Conservation (phyloP, 2,888 invertebrate species). For the Cheilosia impressa region DNA sequence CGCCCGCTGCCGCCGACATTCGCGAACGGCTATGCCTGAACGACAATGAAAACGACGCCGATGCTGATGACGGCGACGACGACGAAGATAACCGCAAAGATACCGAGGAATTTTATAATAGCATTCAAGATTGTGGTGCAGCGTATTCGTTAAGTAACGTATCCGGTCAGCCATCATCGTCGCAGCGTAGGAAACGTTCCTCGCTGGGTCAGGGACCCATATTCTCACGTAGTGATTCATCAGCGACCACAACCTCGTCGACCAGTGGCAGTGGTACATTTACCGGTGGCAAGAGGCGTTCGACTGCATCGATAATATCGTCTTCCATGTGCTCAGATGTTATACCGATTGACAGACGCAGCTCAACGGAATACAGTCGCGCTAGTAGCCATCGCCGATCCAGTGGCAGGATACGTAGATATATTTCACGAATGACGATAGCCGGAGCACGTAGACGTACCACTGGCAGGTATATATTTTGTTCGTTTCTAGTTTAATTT, state of each 20-base stretch:
- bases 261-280: constrained; percentile 81
- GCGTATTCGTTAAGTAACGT: constrained; percentile 50
- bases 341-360: constrained; percentile 81
- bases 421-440: constrained; percentile 83
- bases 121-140: constrained; percentile 79
- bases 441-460: constrained; percentile 83
- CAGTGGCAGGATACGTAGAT: constrained; percentile 82
- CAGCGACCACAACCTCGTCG: constrained; percentile 83
- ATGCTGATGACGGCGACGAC: constrained; percentile 71
- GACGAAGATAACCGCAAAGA: constrained; percentile 80
- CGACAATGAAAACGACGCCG: constrained; percentile 61
- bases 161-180: constrained; percentile 72
- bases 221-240: constrained; percentile 83
- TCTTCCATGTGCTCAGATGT: constrained; percentile 83
- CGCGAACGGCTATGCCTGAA: constrained; percentile 33
- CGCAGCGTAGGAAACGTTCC: constrained; percentile 81
- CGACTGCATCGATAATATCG: constrained; percentile 82
- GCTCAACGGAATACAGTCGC: constrained; percentile 82
- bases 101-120: constrained; percentile 82
- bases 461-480: constrained; percentile 82
- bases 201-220: constrained; percentile 78
- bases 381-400: constrained; percentile 80
- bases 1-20: constrained; percentile 37
- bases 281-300: constrained; percentile 82
- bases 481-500: constrained; percentile 54